These are phyloP conservation scores for Xiphophorus maculatus DNA, from an alignment of 2,113 vertebrate species.

Conservation along the genomic window DNA sequence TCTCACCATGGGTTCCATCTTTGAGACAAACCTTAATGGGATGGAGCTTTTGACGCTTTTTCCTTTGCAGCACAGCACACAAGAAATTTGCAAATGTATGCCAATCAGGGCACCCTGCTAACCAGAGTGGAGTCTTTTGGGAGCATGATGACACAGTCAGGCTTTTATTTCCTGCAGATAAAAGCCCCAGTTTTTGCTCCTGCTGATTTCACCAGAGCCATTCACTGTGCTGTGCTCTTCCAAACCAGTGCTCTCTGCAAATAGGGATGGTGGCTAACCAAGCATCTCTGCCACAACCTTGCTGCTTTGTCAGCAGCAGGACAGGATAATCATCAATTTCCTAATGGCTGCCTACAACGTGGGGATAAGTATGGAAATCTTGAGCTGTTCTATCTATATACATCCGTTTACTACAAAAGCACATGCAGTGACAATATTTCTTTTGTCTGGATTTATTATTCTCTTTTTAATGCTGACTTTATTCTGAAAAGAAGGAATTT, in stretches of 20 bases:
- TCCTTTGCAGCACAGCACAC: conserved; percentile 11
- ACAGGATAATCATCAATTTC: conserved; percentile 35
- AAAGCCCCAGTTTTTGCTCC: conserved; percentile 20
- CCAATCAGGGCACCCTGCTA: conserved; percentile 32
- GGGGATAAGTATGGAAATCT: not conserved
- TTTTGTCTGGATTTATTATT: not conserved
- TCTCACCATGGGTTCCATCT: not conserved
- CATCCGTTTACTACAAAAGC: conserved; percentile 9
- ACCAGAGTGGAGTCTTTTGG: conserved; percentile 34
- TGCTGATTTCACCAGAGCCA: conserved; percentile 1
- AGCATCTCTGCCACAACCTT: not conserved
- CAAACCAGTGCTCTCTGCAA: conserved; percentile 5
- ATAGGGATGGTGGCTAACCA: conserved; percentile 21
- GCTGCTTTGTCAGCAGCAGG: conserved; percentile 19
- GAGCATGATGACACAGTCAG: conserved; percentile 30
- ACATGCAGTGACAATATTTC: not conserved
- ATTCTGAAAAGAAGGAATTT: not conserved
- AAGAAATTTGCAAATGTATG: conserved; percentile 33
- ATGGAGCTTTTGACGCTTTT: not conserved
- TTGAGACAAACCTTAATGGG: conserved; percentile 9
- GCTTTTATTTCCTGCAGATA: conserved; percentile 39
- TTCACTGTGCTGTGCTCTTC: conserved; percentile 8
- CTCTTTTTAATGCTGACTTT: not conserved
- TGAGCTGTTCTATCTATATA: not conserved
- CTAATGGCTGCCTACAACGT: conserved; percentile 4